Conservation (phyloP, 2,113 vertebrate genomes). For the Reinhardtius hippoglossoides region DNA sequence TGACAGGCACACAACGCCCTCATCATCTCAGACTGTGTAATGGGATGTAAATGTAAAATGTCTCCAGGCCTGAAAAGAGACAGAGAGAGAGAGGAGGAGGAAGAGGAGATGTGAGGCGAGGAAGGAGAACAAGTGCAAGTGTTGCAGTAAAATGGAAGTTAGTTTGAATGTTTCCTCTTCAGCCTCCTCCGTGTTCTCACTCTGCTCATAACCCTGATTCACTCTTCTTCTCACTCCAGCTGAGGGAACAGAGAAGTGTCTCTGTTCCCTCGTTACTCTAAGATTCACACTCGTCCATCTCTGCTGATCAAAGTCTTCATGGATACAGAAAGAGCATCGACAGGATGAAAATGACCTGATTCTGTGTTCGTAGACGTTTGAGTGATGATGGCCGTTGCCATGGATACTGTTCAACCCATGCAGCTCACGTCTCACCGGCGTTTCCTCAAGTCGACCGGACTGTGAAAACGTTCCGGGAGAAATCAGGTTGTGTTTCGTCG, state of each 20-base stretch:
- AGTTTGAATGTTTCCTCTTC: not conserved
- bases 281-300: not conserved
- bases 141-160: not conserved
- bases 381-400: slow-evolving; percentile 53
- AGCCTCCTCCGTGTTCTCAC: not conserved
- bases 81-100: not conserved
- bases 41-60: slow-evolving; percentile 59
- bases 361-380: slow-evolving; percentile 30
- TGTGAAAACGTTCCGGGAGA: not conserved
- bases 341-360: not conserved
- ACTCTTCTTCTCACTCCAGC: not conserved
- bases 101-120: not conserved
- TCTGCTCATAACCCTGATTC: not conserved
- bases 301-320: not conserved
- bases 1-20: slow-evolving; percentile 56
- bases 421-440: not conserved
- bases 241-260: not conserved
- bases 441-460: slow-evolving; percentile 11
- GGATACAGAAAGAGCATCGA: not conserved
- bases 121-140: not conserved
- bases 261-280: not conserved
- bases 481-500: not conserved
- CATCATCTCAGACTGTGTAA: slow-evolving; percentile 61
- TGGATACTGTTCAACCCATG: slow-evolving; percentile 39
- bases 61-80: slow-evolving; percentile 3